Evolutionary conservation across 2,113 vertebrate species (phyloP).

Genomic region (Orthonyx spaldingii): DNA sequence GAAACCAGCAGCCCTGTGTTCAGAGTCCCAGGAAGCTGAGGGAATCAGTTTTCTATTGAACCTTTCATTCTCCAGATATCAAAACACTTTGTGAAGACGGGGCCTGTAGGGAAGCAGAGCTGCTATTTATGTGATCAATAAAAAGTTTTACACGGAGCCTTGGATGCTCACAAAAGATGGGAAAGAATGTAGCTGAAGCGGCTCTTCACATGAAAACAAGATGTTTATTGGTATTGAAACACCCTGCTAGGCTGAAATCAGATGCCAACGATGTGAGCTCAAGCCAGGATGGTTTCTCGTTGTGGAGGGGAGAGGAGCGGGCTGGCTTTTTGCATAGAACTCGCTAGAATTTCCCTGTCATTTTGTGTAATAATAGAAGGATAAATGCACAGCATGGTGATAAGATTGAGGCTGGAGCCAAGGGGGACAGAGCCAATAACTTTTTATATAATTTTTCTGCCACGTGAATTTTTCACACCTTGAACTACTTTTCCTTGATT

Average conservation of each 20-base stretch:
- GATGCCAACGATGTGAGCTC: background rate
- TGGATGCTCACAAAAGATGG: conserved; percentile 38
- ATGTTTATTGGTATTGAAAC: conserved; percentile 55
- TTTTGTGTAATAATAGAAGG: background rate
- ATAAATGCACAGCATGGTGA: conserved; percentile 8
- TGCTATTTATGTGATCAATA: conserved; percentile 60
- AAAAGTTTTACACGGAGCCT: conserved; percentile 51
- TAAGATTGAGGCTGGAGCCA: background rate
- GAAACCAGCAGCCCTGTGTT: background rate
- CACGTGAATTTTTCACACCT: conserved; percentile 18
- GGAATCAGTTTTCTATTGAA: conserved; percentile 34
- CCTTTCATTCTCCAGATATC: conserved; percentile 8
- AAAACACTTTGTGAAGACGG: background rate
- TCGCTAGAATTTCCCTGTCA: background rate
- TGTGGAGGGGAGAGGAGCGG: background rate
- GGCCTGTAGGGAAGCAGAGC: conserved; percentile 23
- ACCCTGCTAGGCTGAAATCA: conserved; percentile 51
- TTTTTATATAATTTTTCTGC: background rate
- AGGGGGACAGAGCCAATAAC: background rate
- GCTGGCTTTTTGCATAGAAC: background rate
- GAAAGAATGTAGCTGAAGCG: conserved; percentile 42
- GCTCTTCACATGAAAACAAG: conserved; percentile 48
- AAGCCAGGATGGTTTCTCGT: background rate
- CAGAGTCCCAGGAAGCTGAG: background rate
- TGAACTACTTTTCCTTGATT: conserved; percentile 15